Conservation (phyloP, 1,140 invertebrate genomes). For the Drosophila micromelanica region DNA sequence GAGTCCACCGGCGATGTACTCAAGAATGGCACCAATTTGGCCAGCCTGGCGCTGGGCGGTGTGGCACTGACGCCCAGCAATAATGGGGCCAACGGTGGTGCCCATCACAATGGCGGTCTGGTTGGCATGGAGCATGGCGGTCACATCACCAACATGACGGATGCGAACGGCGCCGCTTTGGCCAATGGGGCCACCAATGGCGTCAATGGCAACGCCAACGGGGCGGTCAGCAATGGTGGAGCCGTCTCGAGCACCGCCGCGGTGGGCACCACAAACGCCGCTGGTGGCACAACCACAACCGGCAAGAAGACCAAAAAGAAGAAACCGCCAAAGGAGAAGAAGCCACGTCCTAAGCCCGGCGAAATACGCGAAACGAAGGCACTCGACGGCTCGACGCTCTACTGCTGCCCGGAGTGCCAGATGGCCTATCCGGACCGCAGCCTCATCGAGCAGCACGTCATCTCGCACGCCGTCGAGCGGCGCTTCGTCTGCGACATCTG, state of each 20-base stretch:
- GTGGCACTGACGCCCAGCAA: slow-evolving; percentile 74
- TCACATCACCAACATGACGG: slow-evolving; percentile 77
- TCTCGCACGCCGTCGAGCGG: slow-evolving; percentile 92
- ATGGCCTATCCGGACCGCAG: slow-evolving; percentile 94
- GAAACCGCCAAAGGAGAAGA: slow-evolving; percentile 88
- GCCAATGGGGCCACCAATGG: slow-evolving; percentile 65
- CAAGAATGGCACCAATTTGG: slow-evolving; percentile 82
- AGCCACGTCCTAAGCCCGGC: slow-evolving; percentile 90
- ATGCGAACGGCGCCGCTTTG: slow-evolving; percentile 64
- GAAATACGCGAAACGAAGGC: slow-evolving; percentile 93
- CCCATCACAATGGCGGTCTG: slow-evolving; percentile 70
- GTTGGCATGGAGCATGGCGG: slow-evolving; percentile 77
- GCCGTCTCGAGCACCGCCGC: slow-evolving; percentile 69
- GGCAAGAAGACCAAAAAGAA: slow-evolving; percentile 94
- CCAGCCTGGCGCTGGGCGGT: slow-evolving; percentile 78
- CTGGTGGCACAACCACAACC: slow-evolving; percentile 76
- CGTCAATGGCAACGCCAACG: slow-evolving; percentile 72
- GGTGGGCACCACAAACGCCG: slow-evolving; percentile 69
- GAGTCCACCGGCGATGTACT: slow-evolving; percentile 82
- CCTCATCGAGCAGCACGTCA: slow-evolving; percentile 91
- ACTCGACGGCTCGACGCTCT: slow-evolving; percentile 92
- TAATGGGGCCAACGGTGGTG: slow-evolving; percentile 62
- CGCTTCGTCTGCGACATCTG: slow-evolving; percentile 93
- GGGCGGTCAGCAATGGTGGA: slow-evolving; percentile 63
- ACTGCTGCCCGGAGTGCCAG: slow-evolving; percentile 94